A percentile compares a stretch with the other conserved stretches of the same genome.
These are phyloP conservation scores for Brachionus manjavacas DNA, from an alignment of 1,140 invertebrate species.

Conservation along the genomic window DNA sequence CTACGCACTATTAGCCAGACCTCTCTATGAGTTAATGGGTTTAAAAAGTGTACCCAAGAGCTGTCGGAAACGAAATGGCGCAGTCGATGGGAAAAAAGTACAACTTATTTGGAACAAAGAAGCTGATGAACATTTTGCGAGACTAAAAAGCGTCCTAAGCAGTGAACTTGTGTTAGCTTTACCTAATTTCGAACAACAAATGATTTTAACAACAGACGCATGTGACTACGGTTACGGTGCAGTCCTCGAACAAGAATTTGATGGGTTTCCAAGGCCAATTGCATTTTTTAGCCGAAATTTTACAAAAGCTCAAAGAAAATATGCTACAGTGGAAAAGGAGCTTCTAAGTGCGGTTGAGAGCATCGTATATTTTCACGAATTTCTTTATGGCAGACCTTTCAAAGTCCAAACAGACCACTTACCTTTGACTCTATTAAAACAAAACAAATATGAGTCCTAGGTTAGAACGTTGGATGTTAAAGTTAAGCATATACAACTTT, in stretches of 20 bases:
- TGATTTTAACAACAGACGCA: not conserved
- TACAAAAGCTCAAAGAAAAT: not conserved
- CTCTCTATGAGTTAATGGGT: not conserved
- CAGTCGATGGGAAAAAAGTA: not conserved
- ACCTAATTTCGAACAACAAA: not conserved
- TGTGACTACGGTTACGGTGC: not conserved
- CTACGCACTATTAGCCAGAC: not conserved
- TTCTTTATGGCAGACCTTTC: too few relatives aligned
- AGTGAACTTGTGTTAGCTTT: not conserved
- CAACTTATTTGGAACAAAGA: not conserved
- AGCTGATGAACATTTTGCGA: not conserved
- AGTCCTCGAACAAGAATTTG: not conserved
- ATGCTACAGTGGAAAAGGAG: not conserved
- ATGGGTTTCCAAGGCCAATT: not conserved
- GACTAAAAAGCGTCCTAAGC: not conserved
- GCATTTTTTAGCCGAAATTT: not conserved
- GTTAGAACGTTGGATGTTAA: not conserved
- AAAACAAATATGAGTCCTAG: not conserved
- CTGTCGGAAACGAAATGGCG: not conserved
- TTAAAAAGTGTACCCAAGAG: not conserved
- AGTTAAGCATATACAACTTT: not conserved
- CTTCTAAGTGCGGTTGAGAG: not conserved
- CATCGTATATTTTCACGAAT: too few relatives aligned
- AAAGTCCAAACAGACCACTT: too few relatives aligned
- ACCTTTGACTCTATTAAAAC: too few relatives aligned